A percentile compares a stretch with the other conserved stretches of the same genome.
These are phyloP conservation scores for Drosophila nikananu DNA, from an alignment of 1,140 invertebrate genomes.

Conservation along the genomic window DNA sequence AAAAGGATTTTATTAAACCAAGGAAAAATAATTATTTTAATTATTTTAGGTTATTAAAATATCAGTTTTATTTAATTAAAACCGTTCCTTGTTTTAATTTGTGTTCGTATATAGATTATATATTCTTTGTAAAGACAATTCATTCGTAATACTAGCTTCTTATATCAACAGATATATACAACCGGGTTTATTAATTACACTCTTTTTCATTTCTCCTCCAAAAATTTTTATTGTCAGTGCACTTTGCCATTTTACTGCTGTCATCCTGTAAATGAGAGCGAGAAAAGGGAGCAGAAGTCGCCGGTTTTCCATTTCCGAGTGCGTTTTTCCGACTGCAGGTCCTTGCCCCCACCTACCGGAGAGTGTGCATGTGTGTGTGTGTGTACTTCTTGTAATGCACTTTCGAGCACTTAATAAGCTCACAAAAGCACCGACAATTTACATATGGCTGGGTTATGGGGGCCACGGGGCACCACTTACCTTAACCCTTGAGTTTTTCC, in stretches of 20 bases:
- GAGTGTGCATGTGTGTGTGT: neutral
- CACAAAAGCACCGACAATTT: conserved; percentile 76
- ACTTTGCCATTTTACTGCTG: conserved; percentile 52
- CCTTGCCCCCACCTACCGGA: conserved; percentile 9
- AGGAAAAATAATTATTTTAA: no score
- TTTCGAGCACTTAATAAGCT: conserved; percentile 79
- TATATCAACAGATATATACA: neutral
- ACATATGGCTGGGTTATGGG: conserved; percentile 30
- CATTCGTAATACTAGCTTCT: neutral
- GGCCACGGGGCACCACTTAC: conserved; percentile 50
- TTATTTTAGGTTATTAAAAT: neutral
- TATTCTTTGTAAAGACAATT: neutral
- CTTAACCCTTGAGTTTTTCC: conserved; percentile 77
- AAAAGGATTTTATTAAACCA: neutral
- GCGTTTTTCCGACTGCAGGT: conserved; percentile 51
- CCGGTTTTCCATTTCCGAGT: conserved; percentile 52
- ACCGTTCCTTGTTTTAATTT: neutral
- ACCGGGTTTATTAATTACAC: neutral
- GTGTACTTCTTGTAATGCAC: conserved; percentile 64
- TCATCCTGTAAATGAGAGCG: conserved; percentile 19
- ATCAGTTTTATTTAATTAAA: neutral
- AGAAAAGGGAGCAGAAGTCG: conserved; percentile 25
- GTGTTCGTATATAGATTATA: neutral
- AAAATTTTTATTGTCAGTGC: conserved; percentile 3
- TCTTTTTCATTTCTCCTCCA: neutral